Percentiles rank a stretch among this genome's conserved stretches.
These are phyloP conservation scores for Heliconius hermathena DNA, from an alignment of 1,140 invertebrate species.

Conservation along the genomic window DNA sequence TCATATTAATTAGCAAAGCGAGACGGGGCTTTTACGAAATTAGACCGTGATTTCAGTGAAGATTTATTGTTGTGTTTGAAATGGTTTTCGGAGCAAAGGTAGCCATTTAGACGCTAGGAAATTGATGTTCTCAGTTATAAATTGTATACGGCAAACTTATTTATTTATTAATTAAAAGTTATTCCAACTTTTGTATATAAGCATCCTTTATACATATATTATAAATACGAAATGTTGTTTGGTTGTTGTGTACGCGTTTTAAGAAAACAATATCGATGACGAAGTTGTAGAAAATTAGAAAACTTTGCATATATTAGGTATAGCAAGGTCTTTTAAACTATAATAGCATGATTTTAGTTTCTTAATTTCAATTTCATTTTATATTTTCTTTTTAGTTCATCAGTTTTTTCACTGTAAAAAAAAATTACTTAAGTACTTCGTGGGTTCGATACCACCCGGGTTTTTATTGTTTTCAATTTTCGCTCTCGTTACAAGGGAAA, in stretches of 20 bases:
- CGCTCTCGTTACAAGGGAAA: too few relatives aligned
- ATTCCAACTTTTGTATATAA: background rate
- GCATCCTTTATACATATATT: background rate
- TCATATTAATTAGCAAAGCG: conserved; percentile 82
- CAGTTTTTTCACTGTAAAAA: too few relatives aligned
- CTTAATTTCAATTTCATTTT: too few relatives aligned
- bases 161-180: conserved; percentile 51
- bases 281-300: background rate
- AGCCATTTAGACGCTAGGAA: conserved; percentile 74
- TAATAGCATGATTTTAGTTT: too few relatives aligned
- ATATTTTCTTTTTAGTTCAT: too few relatives aligned
- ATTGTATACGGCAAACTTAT: conserved; percentile 69
- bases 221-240: background rate
- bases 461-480: too few relatives aligned
- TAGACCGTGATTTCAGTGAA: conserved; percentile 80
- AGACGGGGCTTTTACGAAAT: conserved; percentile 81
- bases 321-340: too few relatives aligned
- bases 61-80: conserved; percentile 81
- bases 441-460: too few relatives aligned
- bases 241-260: background rate
- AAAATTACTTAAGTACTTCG: too few relatives aligned
- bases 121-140: conserved; percentile 76
- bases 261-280: background rate
- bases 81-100: conserved; percentile 78
- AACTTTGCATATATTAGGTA: too few relatives aligned